Conservation (phyloP, 1,140 invertebrate species). For the Caenorhabditis tropicalis region DNA sequence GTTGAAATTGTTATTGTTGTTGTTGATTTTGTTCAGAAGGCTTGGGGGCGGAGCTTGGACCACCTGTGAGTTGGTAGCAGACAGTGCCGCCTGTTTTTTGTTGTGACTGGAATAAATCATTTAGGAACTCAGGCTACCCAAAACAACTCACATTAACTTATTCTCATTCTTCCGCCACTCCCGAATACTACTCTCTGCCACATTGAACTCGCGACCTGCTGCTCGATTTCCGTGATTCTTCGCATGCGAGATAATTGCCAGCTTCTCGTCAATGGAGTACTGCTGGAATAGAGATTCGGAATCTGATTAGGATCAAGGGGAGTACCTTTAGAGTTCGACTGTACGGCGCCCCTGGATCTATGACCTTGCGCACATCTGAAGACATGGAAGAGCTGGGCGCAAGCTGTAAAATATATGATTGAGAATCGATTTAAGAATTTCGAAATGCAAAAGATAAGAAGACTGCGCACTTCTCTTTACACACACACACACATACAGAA, state of each 20-base stretch:
- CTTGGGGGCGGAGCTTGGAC: too few relatives aligned
- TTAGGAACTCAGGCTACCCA: too few relatives aligned
- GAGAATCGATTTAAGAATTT: background rate
- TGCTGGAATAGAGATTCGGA: slow-evolving; percentile 57
- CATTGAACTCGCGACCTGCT: slow-evolving; percentile 69
- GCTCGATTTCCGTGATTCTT: slow-evolving; percentile 69
- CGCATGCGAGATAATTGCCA: slow-evolving; percentile 69
- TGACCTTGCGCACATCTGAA: background rate
- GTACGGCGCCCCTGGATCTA: background rate
- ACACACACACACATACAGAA: background rate
- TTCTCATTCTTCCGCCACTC: slow-evolving; percentile 70
- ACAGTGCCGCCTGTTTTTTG: background rate
- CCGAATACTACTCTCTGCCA: slow-evolving; percentile 65
- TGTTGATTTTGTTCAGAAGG: background rate
- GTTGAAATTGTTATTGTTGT: slow-evolving; percentile 10
- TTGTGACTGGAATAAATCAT: slow-evolving; percentile 19
- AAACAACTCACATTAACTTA: slow-evolving; percentile 59
- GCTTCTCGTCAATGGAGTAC: slow-evolving; percentile 66
- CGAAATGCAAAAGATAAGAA: background rate
- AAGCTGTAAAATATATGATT: background rate
- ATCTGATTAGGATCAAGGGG: background rate
- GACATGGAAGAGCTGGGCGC: background rate
- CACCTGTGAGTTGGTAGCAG: background rate
- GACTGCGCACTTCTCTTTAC: background rate
- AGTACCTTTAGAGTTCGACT: background rate